Conservation (phyloP, 2,888 invertebrate genomes). For the Pseudeuparius sepicola region DNA sequence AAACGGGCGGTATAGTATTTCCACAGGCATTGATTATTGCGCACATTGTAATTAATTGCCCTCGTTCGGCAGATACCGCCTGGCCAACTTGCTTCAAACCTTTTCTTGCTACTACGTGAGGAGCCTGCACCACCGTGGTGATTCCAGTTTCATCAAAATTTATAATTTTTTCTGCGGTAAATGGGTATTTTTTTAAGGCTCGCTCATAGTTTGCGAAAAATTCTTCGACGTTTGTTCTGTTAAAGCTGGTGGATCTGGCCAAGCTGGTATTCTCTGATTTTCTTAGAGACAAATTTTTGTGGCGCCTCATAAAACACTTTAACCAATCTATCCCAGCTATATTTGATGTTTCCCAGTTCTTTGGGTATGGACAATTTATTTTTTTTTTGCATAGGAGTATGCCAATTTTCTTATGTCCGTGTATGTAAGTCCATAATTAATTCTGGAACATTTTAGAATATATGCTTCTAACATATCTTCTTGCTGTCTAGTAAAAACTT, state of each 20-base stretch:
- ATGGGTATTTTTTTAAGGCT: constrained; percentile 3
- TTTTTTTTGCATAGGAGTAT: background rate
- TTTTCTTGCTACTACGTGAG: no score
- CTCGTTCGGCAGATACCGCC: constrained; percentile 17
- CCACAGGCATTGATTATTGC: constrained; percentile 20
- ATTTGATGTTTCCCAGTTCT: background rate
- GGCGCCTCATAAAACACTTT: no score
- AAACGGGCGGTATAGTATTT: constrained; percentile 19
- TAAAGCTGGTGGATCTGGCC: constrained; percentile 19
- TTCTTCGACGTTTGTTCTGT: constrained; percentile 11
- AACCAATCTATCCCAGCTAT: constrained; percentile 5
- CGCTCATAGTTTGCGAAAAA: constrained; percentile 16
- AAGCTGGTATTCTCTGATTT: constrained; percentile 27
- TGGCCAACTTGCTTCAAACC: no score
- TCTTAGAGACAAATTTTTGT: constrained; percentile 10
- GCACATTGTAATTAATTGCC: constrained; percentile 18
- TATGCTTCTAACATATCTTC: constrained; percentile 1
- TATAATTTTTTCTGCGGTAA: constrained; percentile 6
- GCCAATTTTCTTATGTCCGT: constrained; percentile 2
- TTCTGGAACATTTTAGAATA: constrained; percentile 2
- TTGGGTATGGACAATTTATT: constrained; percentile 1
- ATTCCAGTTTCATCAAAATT: constrained; percentile 19
- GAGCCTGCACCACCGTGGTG: constrained; percentile 16
- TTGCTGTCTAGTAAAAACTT: constrained; percentile 3
- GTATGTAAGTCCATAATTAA: constrained; percentile 1